Conservation (phyloP, 2,797 vertebrate species). For the Petrocephalus schoutedeni region DNA sequence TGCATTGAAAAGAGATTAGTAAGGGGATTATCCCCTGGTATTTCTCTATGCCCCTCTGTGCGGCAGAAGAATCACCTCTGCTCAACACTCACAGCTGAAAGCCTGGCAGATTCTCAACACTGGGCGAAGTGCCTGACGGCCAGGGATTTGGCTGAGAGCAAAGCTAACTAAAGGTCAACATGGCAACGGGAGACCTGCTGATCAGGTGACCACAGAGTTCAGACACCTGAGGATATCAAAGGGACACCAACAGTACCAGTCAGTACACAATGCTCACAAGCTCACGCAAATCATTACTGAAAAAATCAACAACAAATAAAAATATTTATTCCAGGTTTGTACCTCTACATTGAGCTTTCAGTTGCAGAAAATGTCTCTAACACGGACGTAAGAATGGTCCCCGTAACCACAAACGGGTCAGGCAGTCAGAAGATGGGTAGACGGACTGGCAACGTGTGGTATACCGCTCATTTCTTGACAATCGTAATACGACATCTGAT, state of each 20-base stretch:
- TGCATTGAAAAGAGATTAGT: constrained; percentile 16
- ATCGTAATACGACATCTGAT: neutral
- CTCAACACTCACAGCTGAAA: neutral
- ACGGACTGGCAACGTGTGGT: neutral
- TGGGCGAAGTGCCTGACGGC: neutral
- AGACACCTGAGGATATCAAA: neutral
- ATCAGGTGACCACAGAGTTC: neutral
- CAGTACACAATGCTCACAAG: neutral
- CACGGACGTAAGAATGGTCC: neutral
- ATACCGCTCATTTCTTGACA: neutral
- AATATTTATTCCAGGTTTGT: neutral
- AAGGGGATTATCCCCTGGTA: constrained; percentile 12
- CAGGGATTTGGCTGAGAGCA: neutral
- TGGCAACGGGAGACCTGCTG: constrained; percentile 15
- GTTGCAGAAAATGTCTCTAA: neutral
- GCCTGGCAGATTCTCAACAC: neutral
- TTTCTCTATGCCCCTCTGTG: constrained; percentile 6
- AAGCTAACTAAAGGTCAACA: neutral
- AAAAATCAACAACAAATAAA: neutral
- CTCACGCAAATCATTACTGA: neutral
- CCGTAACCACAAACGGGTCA: neutral
- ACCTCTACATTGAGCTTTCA: neutral
- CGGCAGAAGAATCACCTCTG: neutral
- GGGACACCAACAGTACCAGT: neutral
- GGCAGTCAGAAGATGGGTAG: neutral